Evolutionary conservation across 2,888 invertebrate species (phyloP), one percentile per base, ranked within the genome.

Genomic region (Nemotelus nigrinus): DNA sequence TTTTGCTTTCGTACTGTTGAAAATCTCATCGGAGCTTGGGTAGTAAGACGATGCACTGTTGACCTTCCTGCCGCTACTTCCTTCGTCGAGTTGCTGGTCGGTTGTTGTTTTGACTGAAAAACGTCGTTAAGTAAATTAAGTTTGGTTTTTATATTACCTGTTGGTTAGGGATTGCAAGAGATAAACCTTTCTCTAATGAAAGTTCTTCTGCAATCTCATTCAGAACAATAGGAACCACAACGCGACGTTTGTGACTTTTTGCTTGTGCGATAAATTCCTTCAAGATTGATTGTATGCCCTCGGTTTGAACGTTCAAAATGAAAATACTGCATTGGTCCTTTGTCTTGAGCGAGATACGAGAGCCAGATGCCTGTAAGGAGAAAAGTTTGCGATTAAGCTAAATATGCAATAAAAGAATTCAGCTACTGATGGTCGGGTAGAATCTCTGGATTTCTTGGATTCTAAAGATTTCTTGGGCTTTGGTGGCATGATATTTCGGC

Each of bases 321-420:
- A 78, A 78, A 45, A 78, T 63, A 5, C 72, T 71, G 48, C 74
- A 77, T 47, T 71, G 64, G 45, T 47, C 47, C n/a, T 74, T 72
- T 75, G 60, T 55, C 25, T 25, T 25, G 6, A 7, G 43, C 8
- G 50, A 53, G 43, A 6, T 74, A n/a, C 48, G 6, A 53, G 53
- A 53, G 10, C 53, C 10, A 7, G 53, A 53, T 53, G 53, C 50
- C 53, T 53, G 53, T 25, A 53, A 53, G 67, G 44, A 47, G 47
- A 67, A 3, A 48, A 48, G 39, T 2, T 25, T n/a, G 4, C n/a
- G 48, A 48, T 48, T 67, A 67, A 10, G 67, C 0, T 48, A 44
- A 44, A 7, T 60, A 6, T 39, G 43, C 2, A 43, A 44, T 7
- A 2, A n/a, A 25, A 43, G 6, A 41, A 0, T 41, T 43, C 41